Evolutionary conservation across 2,888 invertebrate genomes (phyloP).

Genomic region (Clunio marinus): DNA sequence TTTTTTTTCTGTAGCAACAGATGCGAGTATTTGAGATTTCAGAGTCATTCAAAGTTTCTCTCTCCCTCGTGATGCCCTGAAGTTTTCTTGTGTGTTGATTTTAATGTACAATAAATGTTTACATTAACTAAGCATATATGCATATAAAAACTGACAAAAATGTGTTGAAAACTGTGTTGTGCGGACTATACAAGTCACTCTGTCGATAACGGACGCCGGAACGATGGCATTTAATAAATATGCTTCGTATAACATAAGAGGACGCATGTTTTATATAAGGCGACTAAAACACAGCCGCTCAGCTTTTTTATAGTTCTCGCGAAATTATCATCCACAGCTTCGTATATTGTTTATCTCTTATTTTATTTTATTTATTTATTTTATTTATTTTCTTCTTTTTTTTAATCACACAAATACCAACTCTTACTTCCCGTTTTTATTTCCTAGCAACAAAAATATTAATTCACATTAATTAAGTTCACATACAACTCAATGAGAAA

Average conservation of each 20-base stretch:
- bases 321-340: background rate
- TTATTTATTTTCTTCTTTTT: no score
- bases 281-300: background rate
- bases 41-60: background rate
- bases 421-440: no score
- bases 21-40: conserved; percentile 20
- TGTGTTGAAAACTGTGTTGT: background rate
- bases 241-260: background rate
- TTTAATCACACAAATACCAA: no score
- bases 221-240: background rate
- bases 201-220: conserved; percentile 12
- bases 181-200: background rate
- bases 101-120: conserved; percentile 36
- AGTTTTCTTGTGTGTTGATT: conserved; percentile 19
- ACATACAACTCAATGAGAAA: no score
- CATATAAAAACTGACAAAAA: conserved; percentile 6
- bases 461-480: no score
- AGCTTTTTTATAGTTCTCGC: background rate
- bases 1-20: background rate
- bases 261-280: background rate
- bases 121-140: conserved; percentile 32
- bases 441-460: no score
- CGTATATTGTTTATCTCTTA: no score
- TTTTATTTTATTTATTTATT: no score
- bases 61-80: background rate